Base-by-base conservation (phyloP, 2,888 invertebrate genomes). In the Neuroscelio doddi region DNA sequence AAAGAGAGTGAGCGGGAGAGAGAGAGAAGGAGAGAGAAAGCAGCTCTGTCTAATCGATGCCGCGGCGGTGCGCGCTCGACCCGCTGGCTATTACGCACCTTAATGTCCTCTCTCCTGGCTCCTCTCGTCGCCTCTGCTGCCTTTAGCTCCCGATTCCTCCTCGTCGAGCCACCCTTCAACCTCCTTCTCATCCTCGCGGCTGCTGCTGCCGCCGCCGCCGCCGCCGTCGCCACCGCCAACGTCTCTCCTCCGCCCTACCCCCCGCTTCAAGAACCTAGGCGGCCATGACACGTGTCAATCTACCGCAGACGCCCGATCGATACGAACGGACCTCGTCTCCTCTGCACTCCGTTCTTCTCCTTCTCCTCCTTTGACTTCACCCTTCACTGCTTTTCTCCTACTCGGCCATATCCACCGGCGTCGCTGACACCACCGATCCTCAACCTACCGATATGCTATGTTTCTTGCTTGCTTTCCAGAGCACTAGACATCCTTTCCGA, bases 211-310 rank as follows among this genome's bases (percentile, higher is more conserved):
- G 55, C 38, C 42, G 21, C 38, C 42, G 55, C 45, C 49, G 17
- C 41, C 24, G 12, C 14, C 38, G 27, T 16, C 14, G 52, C 38
- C 38, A 26, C 39, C 42, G 56, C 46, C 49, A 47, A 34, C 42
- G 45, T 51, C 56, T 10, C 27, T 45, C 46, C 50, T 34, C 17
- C 17, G 53, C 27, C 12, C 58, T 45, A 53, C 51, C 70, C 61
- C 61, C 51, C n/a, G n/a, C n/a, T 50, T 21, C 47, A 50, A 58
- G 39, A 69, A 57, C 64, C 70, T 76, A 79, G 81, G 81, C 83
- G 79, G 83, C 83, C 83, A 83, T 84, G 83, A 83, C 83, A 84
- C 83, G 83, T 83, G 83, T 84, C 83, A 83, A 83, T 84, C 83
- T 83, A 82, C 83, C 82, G 81, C 83, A 83, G 82, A 83, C 82